Percentiles rank a stretch among this genome's conserved stretches.
Conservation (phyloP, 2,113 vertebrate genomes). For the Platysteira castanea region DNA sequence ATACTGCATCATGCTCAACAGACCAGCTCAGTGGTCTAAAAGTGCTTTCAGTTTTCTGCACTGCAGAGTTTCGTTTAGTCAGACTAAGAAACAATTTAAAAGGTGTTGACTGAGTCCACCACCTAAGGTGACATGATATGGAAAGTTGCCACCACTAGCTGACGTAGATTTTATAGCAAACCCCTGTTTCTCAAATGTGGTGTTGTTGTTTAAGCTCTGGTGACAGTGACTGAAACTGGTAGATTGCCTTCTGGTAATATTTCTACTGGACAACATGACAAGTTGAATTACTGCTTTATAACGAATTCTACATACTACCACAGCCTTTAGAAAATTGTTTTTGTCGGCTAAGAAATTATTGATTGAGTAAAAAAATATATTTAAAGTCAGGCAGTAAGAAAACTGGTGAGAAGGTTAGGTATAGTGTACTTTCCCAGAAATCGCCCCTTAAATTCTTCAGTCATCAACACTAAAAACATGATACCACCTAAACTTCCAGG, state of each 20-base stretch:
- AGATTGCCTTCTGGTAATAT: constrained; percentile 53
- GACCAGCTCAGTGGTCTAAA: neutral
- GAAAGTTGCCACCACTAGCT: neutral
- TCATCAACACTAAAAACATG: neutral
- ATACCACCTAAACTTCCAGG: neutral
- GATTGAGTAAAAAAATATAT: constrained; percentile 56
- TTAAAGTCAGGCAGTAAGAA: constrained; percentile 42
- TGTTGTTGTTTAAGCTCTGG: constrained; percentile 38
- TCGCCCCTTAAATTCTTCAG: neutral
- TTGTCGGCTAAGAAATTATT: constrained; percentile 64
- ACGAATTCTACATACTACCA: constrained; percentile 51
- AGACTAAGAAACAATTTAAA: neutral
- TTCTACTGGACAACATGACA: constrained; percentile 52
- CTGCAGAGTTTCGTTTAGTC: neutral
- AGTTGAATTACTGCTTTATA: constrained; percentile 57
- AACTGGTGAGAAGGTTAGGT: constrained; percentile 30
- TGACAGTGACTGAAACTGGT: constrained; percentile 50
- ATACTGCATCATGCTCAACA: neutral
- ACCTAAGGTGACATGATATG: neutral
- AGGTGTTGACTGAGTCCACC: neutral
- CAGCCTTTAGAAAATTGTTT: constrained; percentile 57
- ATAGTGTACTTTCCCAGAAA: constrained; percentile 1
- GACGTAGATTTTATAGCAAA: constrained; percentile 20
- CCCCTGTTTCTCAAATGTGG: neutral
- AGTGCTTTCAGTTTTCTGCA: neutral